Base-by-base conservation (phyloP, 1,140 invertebrate genomes). In the Drosophila oshimai region DNA sequence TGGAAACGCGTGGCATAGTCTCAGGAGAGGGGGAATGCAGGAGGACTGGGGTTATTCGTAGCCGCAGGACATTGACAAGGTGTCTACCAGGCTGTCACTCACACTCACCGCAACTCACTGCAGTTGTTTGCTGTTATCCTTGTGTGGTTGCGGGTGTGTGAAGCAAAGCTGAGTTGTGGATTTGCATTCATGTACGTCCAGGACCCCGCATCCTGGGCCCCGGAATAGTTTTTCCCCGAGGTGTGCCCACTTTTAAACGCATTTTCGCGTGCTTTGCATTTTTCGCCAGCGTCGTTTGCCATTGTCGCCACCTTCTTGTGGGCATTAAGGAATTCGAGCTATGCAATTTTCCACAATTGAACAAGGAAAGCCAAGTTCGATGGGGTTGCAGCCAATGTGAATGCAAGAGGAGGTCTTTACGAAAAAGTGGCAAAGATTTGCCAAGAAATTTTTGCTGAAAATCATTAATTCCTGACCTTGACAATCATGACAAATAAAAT, bases 31-130 rank as follows among this genome's bases (percentile, higher is more conserved):
- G 24, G 57, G 26, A 26, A 18, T 26, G 13, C 24, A 26, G 17
- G 10, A 26, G 44, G 26, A 31, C 44, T 31, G 60, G 47, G 67
- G 74, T 73, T 74, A 71, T 79, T 67, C 73, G 79, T 65, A 37
- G 79, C 70, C 79, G 44, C 64, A 74, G 71, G 79, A 74, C 74
- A 84, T 86, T 74, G 58, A 79, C 64, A 79, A 70, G 74, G 79
- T 69, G 78, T 73, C 79, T 47, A 78, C 41, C 54, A 49, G 46
- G 57, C 51, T 68, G 58, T 60, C 54, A 62, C 70, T 73, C 69
- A 73, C 64, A 53, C 47, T 60, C 53, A 71, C 74, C 70, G 42
- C 70, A 73, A 71, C 45, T 50, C 57, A 29, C n/a, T 34, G 68
- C 47, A 28, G 28, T 44, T 69, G 64, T 50, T 42, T 67, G 57